phyloP scores from a whole-genome alignment of 1,140 invertebrate species.

The Drosophila watanabei region DNA sequence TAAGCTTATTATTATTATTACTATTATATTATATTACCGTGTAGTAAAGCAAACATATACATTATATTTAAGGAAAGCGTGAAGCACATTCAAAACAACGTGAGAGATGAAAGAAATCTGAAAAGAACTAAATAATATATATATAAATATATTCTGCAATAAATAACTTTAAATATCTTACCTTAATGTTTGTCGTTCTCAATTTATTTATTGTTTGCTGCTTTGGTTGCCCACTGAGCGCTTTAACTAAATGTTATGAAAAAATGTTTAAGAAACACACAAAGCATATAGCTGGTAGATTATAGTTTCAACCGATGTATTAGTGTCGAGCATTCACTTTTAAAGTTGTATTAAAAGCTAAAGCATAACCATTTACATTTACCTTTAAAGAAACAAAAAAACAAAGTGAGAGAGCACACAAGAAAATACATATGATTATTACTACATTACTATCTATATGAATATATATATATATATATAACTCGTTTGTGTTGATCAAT shows the following conservation, averaged over 20 bases:
- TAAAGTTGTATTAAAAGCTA: constrained; percentile 63
- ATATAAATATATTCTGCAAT: constrained; percentile 42
- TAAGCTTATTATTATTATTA: constrained; percentile 57
- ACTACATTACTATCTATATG: constrained; percentile 44
- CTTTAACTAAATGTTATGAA: constrained; percentile 48
- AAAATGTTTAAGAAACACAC: constrained; percentile 40
- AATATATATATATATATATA: constrained; percentile 37
- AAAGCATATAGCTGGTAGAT: constrained; percentile 26
- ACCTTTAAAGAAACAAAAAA: background rate
- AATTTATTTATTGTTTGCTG: constrained; percentile 51
- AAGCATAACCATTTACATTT: constrained; percentile 32
- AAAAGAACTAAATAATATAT: constrained; percentile 20
- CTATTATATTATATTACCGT: constrained; percentile 25
- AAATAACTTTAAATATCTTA: constrained; percentile 44
- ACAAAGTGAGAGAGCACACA: constrained; percentile 32
- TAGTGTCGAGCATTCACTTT: constrained; percentile 48
- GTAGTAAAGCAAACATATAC: constrained; percentile 58
- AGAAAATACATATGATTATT: constrained; percentile 62
- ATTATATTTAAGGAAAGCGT: constrained; percentile 47
- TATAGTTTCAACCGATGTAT: constrained; percentile 25
- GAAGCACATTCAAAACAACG: constrained; percentile 56
- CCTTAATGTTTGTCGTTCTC: constrained; percentile 55
- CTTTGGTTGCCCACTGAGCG: constrained; percentile 44
- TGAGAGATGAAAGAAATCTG: constrained; percentile 43
- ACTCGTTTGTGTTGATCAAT: constrained; percentile 75